Conservation (phyloP, 2,888 invertebrate genomes). For the Cephus runcator region DNA sequence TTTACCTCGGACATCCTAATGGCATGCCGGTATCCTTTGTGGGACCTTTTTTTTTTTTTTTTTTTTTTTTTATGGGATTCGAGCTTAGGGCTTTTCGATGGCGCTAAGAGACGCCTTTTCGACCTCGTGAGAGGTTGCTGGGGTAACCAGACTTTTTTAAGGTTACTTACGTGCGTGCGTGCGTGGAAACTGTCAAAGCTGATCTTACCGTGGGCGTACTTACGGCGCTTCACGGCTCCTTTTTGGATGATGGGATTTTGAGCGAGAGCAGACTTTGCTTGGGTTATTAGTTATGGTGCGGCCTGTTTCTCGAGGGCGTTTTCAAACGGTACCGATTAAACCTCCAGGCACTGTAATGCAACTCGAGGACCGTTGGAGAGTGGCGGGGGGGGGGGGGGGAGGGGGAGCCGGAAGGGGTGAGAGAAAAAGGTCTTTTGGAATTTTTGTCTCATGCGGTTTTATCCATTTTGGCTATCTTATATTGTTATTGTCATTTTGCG, state of each 20-base stretch:
- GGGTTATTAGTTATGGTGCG: background rate
- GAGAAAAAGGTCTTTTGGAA: background rate
- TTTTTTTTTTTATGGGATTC: background rate
- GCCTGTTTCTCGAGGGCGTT: background rate
- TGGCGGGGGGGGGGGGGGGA: too few relatives aligned
- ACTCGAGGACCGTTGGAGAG: background rate
- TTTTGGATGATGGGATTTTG: background rate
- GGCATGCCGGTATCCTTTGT: background rate
- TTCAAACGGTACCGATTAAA: background rate
- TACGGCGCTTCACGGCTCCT: conserved; percentile 3
- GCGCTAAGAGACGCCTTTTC: background rate
- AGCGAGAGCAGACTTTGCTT: conserved; percentile 1
- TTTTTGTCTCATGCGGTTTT: background rate
- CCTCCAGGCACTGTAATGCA: background rate
- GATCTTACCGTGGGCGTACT: conserved; percentile 42
- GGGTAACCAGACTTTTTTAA: background rate
- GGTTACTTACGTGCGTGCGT: conserved; percentile 19
- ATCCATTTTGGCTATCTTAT: background rate
- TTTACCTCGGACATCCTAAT: background rate
- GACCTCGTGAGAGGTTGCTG: background rate
- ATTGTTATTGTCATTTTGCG: background rate
- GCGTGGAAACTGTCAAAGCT: conserved; percentile 49
- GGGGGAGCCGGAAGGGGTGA: too few relatives aligned
- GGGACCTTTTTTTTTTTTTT: background rate
- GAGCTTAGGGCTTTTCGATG: background rate